Percentiles rank a stretch among this genome's conserved stretches.
phyloP scores from a whole-genome alignment of 2,888 invertebrate genomes.

The Frankliniella fusca region DNA sequence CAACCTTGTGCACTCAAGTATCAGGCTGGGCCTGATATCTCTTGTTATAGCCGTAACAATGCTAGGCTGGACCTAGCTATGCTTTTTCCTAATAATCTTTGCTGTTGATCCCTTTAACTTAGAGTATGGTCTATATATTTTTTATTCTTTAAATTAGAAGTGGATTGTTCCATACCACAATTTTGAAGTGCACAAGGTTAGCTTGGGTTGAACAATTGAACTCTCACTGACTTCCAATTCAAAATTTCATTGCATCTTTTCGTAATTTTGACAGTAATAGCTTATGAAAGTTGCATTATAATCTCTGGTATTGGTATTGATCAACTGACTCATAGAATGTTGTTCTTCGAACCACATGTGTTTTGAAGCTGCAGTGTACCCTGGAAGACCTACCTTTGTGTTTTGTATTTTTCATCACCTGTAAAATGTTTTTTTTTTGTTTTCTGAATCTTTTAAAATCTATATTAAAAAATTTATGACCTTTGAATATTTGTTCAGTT shows the following conservation, averaged over 20 bases:
- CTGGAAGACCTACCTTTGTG: too few relatives aligned
- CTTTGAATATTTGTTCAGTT: not conserved
- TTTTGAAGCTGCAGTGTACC: too few relatives aligned
- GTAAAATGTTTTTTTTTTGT: not conserved
- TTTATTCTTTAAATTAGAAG: not conserved
- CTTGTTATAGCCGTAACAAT: not conserved
- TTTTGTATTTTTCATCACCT: not conserved
- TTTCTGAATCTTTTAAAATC: not conserved
- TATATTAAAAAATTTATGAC: not conserved
- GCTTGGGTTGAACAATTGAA: not conserved
- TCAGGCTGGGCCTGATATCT: constrained; percentile 13
- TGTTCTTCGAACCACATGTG: too few relatives aligned
- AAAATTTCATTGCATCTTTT: too few relatives aligned
- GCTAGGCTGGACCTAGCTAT: constrained; percentile 9
- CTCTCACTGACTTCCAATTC: too few relatives aligned
- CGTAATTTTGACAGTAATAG: too few relatives aligned
- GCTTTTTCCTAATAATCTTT: not conserved
- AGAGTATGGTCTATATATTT: not conserved
- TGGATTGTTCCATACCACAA: not conserved
- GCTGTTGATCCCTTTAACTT: not conserved
- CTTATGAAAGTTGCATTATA: too few relatives aligned
- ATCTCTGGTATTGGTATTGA: too few relatives aligned
- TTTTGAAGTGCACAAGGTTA: not conserved
- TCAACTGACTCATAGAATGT: too few relatives aligned
- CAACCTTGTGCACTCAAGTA: constrained; percentile 5